Evolutionary conservation across 2,888 invertebrate genomes (phyloP).

Genomic region (Nomada ferruginata): DNA sequence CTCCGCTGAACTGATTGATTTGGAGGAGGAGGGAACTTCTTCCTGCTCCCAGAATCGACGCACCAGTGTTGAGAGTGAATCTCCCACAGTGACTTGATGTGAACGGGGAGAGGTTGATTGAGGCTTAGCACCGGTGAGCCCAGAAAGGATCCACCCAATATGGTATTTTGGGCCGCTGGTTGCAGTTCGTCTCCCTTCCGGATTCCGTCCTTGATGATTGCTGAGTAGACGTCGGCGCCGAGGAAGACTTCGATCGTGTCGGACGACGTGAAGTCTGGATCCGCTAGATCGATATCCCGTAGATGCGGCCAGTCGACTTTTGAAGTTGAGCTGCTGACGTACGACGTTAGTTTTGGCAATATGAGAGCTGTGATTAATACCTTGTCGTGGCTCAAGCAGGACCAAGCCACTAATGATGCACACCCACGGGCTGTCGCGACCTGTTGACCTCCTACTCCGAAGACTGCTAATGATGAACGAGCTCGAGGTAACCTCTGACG

Average conservation of each 20-base stretch:
- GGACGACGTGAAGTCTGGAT: neutral
- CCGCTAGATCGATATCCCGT: neutral
- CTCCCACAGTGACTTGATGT: slow-evolving; percentile 7
- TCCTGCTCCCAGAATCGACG: no score
- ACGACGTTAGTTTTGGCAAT: neutral
- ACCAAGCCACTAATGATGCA: neutral
- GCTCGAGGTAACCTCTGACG: neutral
- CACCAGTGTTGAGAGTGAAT: neutral
- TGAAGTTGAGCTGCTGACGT: neutral
- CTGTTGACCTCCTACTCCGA: neutral
- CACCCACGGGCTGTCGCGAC: neutral
- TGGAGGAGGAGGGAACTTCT: no score
- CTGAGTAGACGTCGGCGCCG: neutral
- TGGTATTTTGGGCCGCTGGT: slow-evolving; percentile 1
- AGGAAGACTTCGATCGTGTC: neutral
- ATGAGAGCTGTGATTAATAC: neutral
- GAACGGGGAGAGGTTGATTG: neutral
- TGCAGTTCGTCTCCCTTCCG: neutral
- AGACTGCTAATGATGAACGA: neutral
- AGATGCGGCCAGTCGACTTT: neutral
- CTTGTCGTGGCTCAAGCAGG: neutral
- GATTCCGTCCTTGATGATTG: neutral
- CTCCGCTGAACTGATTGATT: no score
- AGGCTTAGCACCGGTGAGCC: neutral
- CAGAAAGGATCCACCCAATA: slow-evolving; percentile 1